Evolutionary conservation across 2,797 vertebrate species (phyloP).

Genomic region (Anguilla marmorata): DNA sequence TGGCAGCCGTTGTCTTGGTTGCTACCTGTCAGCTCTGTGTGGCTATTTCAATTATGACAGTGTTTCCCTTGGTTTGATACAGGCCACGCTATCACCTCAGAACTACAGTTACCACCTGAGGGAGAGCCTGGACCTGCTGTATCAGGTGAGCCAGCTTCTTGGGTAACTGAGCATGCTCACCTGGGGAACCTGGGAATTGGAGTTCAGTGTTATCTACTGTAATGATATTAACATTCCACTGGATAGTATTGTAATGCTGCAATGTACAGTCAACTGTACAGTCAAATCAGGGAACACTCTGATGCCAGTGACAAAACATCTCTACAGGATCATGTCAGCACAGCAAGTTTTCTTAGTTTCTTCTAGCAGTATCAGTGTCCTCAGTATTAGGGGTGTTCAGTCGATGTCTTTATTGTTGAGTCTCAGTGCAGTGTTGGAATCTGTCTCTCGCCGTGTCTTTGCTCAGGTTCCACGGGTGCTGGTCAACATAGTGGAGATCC

Average conservation of each 20-base stretch:
- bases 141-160: conserved; percentile 69
- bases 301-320: background rate
- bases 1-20: background rate
- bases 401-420: background rate
- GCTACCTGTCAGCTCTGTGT: background rate
- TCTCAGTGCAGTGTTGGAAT: background rate
- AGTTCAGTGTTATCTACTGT: background rate
- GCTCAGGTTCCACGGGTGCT: conserved; percentile 82
- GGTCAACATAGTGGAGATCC: conserved; percentile 81
- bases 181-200: background rate
- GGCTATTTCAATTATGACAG: conserved; percentile 24
- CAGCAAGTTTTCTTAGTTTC: background rate
- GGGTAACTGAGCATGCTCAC: background rate
- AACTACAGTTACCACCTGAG: conserved; percentile 76
- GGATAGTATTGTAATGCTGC: background rate
- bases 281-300: background rate
- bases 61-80: conserved; percentile 38
- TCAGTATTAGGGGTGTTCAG: background rate
- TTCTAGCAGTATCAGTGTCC: background rate
- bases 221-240: background rate
- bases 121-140: conserved; percentile 78
- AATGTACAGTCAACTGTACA: background rate
- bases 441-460: conserved; percentile 27
- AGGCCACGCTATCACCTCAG: conserved; percentile 71
- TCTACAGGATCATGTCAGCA: background rate